Base-by-base conservation (phyloP, 2,113 vertebrate genomes). In the Tympanuchus pallidicinctus region DNA sequence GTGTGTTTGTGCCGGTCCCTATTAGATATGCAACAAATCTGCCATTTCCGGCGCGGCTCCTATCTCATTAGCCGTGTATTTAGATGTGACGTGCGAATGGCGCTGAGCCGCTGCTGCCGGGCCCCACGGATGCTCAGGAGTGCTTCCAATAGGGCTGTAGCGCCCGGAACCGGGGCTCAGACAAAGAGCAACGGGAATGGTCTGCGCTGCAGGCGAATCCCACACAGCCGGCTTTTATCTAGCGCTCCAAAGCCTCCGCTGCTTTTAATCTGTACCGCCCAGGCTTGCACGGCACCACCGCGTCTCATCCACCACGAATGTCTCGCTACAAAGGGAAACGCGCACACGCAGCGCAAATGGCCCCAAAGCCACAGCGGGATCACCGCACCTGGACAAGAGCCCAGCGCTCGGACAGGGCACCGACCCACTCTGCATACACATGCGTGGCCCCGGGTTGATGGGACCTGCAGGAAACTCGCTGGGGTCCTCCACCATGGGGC, bases 151-250 rank as follows among this genome's bases (percentile, higher is more conserved):
- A 90, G 97, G 94, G 95, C 96, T 95, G 94, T 94, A 97, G 88
- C 85, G 96, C 97, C 97, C 96, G 72, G 96, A 96, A 97, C 95
- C 91, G 32, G 86, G 92, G 94, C 94, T 97, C 95, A 98, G 96
- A 98, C 97, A 98, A 98, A 98, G 97, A 96, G 96, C 96, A 95
- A 97, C 83, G 94, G 90, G 86, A 95, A 97, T 95, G 96, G 96
- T 95, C 92, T 93, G 95, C 61, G 94, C 97, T 97, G 93, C 95
- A 79, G 96, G 96, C 97, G 90, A 97, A 96, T 95, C 94, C 94
- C 96, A 97, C 97, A 96, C 94, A 97, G 93, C 94, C 93, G 65
- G 96, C 96, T 97, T 98, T 97, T 96, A 96, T 94, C 66, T 89
- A 91, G 30, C 60, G 73, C 88, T 95, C 86, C 70, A 90, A 95